Evolutionary conservation across 2,888 invertebrate species (phyloP).

Genomic region (Laspeyria flexula): DNA sequence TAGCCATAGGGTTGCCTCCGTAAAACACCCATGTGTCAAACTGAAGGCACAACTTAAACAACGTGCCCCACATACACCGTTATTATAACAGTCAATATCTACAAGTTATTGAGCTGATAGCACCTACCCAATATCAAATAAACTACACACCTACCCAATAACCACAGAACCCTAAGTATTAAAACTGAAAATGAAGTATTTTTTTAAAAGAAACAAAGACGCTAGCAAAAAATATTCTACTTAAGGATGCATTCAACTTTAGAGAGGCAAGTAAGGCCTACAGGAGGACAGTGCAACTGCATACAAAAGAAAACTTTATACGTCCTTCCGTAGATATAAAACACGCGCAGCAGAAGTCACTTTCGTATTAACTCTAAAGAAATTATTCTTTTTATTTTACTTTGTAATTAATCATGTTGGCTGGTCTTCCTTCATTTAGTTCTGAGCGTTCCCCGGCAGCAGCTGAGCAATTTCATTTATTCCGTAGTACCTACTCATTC

Average conservation of each 20-base stretch:
- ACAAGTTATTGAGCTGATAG: conserved; percentile 17
- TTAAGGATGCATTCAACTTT: conserved; percentile 39
- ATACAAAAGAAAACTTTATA: conserved; percentile 42
- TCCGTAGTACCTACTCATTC: conserved; percentile 53
- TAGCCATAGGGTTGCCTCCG: conserved; percentile 11
- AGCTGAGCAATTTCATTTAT: conserved; percentile 67
- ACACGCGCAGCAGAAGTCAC: conserved; percentile 25
- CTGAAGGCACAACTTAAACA: conserved; percentile 24
- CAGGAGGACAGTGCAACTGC: conserved; percentile 26
- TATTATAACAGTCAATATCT: conserved; percentile 21
- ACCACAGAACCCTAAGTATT: no score
- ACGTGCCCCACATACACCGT: neutral
- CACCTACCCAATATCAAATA: conserved; percentile 8
- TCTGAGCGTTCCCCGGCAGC: conserved; percentile 50
- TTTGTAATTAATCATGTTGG: conserved; percentile 68
- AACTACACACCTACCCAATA: no score
- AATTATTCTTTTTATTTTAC: conserved; percentile 55
- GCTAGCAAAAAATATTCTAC: conserved; percentile 23
- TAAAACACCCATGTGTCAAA: conserved; percentile 28
- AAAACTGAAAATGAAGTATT: conserved; percentile 5
- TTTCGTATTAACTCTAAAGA: conserved; percentile 40
- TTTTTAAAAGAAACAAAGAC: conserved; percentile 16
- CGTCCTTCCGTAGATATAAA: conserved; percentile 27
- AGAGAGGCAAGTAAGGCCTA: conserved; percentile 38
- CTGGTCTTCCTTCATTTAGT: conserved; percentile 54